Percentiles rank a stretch among this genome's conserved stretches.
These are phyloP conservation scores for Macrocentrus cingulum DNA, from an alignment of 1,140 invertebrate species.

Conservation along the genomic window DNA sequence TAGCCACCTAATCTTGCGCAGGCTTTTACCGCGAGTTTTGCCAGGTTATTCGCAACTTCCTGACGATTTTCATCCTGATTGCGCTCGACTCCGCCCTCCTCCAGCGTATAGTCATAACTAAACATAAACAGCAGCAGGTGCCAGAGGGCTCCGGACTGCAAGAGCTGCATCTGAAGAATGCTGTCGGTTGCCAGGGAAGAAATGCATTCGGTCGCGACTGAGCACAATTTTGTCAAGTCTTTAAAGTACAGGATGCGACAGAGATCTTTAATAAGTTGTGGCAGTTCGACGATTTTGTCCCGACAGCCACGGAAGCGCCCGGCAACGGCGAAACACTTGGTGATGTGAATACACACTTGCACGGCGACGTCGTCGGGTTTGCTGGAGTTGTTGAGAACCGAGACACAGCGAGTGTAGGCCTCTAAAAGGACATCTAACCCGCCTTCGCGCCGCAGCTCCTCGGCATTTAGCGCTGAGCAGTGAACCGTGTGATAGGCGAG, in stretches of 20 bases:
- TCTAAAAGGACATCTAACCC: slow-evolving; percentile 87
- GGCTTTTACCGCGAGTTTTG: slow-evolving; percentile 82
- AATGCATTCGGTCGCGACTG: slow-evolving; percentile 82
- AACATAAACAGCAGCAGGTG: slow-evolving; percentile 90
- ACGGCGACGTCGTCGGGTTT: slow-evolving; percentile 81
- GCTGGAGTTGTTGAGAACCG: slow-evolving; percentile 79
- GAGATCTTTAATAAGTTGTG: slow-evolving; percentile 83
- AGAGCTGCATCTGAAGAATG: slow-evolving; percentile 84
- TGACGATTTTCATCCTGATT: slow-evolving; percentile 80
- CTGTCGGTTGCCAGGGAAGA: slow-evolving; percentile 77
- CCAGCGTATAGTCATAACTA: slow-evolving; percentile 95
- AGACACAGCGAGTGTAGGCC: slow-evolving; percentile 89
- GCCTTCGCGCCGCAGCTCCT: slow-evolving; percentile 91
- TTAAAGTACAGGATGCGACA: slow-evolving; percentile 89
- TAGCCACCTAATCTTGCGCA: slow-evolving; percentile 80
- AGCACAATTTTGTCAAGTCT: slow-evolving; percentile 78
- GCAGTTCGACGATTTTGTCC: slow-evolving; percentile 83
- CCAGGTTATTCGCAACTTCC: slow-evolving; percentile 89
- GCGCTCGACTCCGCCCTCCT: slow-evolving; percentile 91
- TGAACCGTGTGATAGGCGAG: slow-evolving; percentile 95
- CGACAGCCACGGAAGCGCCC: slow-evolving; percentile 91
- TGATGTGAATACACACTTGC: slow-evolving; percentile 91
- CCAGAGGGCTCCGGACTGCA: slow-evolving; percentile 92
- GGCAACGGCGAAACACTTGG: slow-evolving; percentile 90
- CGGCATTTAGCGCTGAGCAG: slow-evolving; percentile 96